Evolutionary conservation across 2,888 invertebrate genomes (phyloP).

Genomic region (Ganaspis brasiliensis): DNA sequence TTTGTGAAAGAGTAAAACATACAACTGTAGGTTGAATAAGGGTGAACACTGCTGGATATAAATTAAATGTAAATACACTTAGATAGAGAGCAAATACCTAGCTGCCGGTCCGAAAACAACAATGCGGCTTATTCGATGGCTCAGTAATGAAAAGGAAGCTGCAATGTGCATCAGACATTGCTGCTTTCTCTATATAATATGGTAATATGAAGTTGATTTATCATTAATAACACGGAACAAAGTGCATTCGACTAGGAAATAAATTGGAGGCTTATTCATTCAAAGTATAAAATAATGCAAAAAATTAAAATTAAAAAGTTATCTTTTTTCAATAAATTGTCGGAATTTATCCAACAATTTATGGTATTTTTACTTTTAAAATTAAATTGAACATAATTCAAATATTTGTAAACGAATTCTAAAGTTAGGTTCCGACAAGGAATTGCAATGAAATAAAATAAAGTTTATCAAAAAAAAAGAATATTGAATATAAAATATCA

Average conservation of each 20-base stretch:
- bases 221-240: neutral
- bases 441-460: too few relatives aligned
- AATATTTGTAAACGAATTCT: too few relatives aligned
- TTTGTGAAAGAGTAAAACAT: neutral
- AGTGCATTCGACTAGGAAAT: neutral
- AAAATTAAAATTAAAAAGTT: too few relatives aligned
- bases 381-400: too few relatives aligned
- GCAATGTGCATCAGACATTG: neutral
- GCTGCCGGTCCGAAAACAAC: slow-evolving; percentile 66
- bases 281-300: too few relatives aligned
- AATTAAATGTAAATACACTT: slow-evolving; percentile 71
- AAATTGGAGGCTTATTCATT: neutral
- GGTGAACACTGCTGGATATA: slow-evolving; percentile 49
- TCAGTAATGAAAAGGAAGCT: slow-evolving; percentile 58
- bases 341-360: too few relatives aligned
- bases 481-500: too few relatives aligned
- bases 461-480: too few relatives aligned
- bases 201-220: neutral
- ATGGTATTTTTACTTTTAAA: too few relatives aligned
- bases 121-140: slow-evolving; percentile 63
- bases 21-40: slow-evolving; percentile 5
- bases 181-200: neutral
- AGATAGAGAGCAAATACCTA: slow-evolving; percentile 67
- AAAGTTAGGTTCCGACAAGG: too few relatives aligned
- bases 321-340: too few relatives aligned